These are phyloP conservation scores for Acanthis flammea DNA, from an alignment of 2,797 vertebrate species.

Conservation along the genomic window DNA sequence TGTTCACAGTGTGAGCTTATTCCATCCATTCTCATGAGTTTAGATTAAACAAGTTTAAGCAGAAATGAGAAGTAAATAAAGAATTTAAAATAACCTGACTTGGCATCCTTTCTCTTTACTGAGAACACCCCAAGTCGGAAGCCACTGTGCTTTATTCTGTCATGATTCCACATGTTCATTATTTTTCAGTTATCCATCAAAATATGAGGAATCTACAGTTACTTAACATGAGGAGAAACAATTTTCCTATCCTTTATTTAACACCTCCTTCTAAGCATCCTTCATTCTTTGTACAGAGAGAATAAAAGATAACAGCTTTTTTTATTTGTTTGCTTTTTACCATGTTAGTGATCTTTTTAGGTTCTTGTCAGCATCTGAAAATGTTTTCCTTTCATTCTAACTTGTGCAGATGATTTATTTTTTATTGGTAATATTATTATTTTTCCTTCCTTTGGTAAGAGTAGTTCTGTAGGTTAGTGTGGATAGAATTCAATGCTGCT, in stretches of 20 bases:
- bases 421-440: not conserved
- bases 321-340: not conserved
- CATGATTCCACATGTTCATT: not conserved
- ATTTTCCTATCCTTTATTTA: not conserved
- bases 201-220: not conserved
- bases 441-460: not conserved
- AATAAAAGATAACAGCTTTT: not conserved
- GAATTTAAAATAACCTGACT: not conserved
- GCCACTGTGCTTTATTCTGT: not conserved
- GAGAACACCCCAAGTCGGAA: not conserved
- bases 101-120: not conserved
- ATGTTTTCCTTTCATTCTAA: not conserved
- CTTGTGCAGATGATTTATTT: not conserved
- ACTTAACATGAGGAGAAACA: not conserved
- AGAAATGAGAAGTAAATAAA: not conserved
- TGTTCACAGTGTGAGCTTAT: not conserved
- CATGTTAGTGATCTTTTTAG: not conserved
- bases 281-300: not conserved
- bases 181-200: not conserved
- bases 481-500: not conserved
- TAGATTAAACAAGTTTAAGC: not conserved
- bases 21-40: not conserved
- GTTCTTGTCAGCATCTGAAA: not conserved
- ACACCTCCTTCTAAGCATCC: not conserved
- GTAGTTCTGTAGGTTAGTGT: not conserved